Evolutionary conservation across 2,797 vertebrate species (phyloP), one percentile per base, ranked within the genome.

Genomic region (Vipera latastei): DNA sequence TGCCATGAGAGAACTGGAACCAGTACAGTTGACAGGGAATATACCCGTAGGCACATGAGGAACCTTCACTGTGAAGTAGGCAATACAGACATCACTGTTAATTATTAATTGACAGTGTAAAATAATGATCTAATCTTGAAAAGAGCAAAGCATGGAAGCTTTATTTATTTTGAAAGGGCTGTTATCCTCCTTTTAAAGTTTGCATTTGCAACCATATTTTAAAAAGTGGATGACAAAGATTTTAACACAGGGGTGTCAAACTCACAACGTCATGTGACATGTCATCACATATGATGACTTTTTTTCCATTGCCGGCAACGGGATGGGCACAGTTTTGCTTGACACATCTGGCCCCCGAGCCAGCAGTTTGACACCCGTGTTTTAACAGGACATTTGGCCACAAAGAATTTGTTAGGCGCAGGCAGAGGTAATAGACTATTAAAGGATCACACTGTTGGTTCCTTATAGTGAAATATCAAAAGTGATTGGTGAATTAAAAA

Each of bases 401-500:
- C 61, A 88, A 8, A 88, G 32, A 88, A 92, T 26, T 55, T 65
- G 73, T 32, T 48, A 89, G 28, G n/a, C 25, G n/a, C 69, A 83
- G 38, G n/a, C 69, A 83, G 38, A 92, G 26, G 38, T 38, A 89
- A 25, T 48, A 61, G 88, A 86, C 59, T 60, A 2, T 61, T 53
- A 89, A 51, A 85, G 89, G 48, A 89, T 32, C 55, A 85, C 26
- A 32, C 44, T 59, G 48, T 26, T 65, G 60, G 16, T 63, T 12
- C 63, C 89, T 89, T 85, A 61, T 55, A 65, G 44, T 85, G 48
- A 86, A 92, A 86, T 56, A 87, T 88, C 53, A 90, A 44, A 93
- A 91, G 25, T 12, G 13, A 73, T 6, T 88, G 38, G 89, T 11
- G 7, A 13, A 44, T 63, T 89, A 7, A 53, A 85, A 14, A 16